Percentiles rank a stretch among this genome's conserved stretches.
Evolutionary conservation across 2,113 vertebrate species (phyloP).

Genomic region (Fulmarus glacialis): DNA sequence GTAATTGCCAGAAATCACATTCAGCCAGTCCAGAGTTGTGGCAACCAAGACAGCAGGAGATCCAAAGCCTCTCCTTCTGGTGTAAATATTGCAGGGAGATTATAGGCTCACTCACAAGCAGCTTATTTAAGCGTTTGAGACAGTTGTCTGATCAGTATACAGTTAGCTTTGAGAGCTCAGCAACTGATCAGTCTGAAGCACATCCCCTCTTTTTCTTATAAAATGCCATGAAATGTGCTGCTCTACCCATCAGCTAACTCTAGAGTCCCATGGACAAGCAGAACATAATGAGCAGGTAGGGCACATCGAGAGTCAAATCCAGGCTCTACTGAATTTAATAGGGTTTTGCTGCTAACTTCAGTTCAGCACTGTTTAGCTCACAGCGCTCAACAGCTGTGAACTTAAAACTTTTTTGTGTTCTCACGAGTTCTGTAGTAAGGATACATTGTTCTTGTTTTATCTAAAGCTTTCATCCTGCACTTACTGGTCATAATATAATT

Average conservation of each 20-base stretch:
- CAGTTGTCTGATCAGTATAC: background rate
- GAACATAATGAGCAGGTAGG: background rate
- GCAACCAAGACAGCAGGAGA: background rate
- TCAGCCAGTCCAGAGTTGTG: background rate
- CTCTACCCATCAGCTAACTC: background rate
- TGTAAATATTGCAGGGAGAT: background rate
- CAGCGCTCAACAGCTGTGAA: background rate
- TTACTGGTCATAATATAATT: background rate
- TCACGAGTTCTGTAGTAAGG: background rate
- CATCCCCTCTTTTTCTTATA: background rate
- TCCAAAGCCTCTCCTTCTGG: background rate
- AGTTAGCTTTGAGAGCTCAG: background rate
- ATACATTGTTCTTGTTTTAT: background rate
- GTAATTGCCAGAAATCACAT: background rate
- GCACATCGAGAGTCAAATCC: background rate
- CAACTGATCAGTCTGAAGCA: background rate
- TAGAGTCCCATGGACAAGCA: background rate
- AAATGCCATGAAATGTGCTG: background rate
- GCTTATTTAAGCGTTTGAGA: background rate
- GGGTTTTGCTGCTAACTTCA: background rate
- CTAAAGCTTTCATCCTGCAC: background rate
- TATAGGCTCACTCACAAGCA: background rate
- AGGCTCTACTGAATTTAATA: background rate
- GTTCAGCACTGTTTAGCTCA: background rate
- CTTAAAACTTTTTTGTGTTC: background rate